A percentile compares a stretch with the other conserved stretches of the same genome.
Evolutionary conservation across 2,113 vertebrate genomes (phyloP).

Genomic region (Psammodynastes pulverulentus): DNA sequence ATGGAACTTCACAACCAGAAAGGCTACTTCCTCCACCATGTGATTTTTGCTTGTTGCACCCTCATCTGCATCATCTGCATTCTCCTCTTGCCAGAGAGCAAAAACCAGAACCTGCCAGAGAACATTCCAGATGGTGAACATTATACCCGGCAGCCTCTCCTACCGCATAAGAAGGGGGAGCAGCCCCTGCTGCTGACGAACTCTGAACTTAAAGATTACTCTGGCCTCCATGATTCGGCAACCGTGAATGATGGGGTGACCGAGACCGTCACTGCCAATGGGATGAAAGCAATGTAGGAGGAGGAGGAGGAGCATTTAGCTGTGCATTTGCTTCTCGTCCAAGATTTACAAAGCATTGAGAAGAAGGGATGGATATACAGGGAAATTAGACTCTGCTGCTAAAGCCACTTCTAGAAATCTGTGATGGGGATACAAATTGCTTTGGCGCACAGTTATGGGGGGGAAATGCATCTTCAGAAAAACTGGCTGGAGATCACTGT

Average conservation of each 20-base stretch:
- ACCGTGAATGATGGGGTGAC: constrained; percentile 73
- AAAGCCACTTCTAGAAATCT: constrained; percentile 46
- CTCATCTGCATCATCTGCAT: constrained; percentile 99
- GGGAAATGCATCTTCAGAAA: constrained; percentile 42
- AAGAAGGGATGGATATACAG: constrained; percentile 37
- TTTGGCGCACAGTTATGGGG: constrained; percentile 50
- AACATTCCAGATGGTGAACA: constrained; percentile 88
- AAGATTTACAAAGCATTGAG: constrained; percentile 56
- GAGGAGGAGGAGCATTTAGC: constrained; percentile 18
- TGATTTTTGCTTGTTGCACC: constrained; percentile 97
- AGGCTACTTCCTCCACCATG: constrained; percentile 96
- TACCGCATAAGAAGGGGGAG: constrained; percentile 83
- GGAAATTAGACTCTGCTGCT: constrained; percentile 55
- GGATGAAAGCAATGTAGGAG: constrained; percentile 76
- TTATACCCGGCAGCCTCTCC: constrained; percentile 87
- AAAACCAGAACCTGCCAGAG: constrained; percentile 88
- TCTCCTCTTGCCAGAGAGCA: constrained; percentile 90
- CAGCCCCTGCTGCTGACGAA: constrained; percentile 92
- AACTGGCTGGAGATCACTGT: constrained; percentile 45
- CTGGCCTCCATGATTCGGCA: constrained; percentile 83
- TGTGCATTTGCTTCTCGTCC: constrained; percentile 56
- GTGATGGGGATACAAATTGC: constrained; percentile 45
- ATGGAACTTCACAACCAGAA: constrained; percentile 99
- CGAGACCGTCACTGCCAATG: constrained; percentile 82
- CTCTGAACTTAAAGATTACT: constrained; percentile 90